Evolutionary conservation across 1,140 invertebrate genomes (phyloP).

Genomic region (Holotrichia oblita): DNA sequence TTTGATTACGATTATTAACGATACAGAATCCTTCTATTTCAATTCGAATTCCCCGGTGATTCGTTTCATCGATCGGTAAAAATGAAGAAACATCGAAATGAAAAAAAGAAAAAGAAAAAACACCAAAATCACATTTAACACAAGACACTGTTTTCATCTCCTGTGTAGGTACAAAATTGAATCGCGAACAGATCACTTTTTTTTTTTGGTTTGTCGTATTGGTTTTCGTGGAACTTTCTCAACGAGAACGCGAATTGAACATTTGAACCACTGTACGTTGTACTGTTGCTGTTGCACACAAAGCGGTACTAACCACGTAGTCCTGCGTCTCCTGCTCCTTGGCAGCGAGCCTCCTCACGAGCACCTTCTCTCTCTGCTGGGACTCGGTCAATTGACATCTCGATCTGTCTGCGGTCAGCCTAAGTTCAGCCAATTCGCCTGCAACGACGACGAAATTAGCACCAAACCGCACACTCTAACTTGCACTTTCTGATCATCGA

Average conservation of each 20-base stretch:
- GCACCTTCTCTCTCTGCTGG: constrained; percentile 88
- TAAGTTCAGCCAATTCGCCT: constrained; percentile 79
- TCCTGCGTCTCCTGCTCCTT: constrained; percentile 98
- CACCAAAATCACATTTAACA: too few species aligned
- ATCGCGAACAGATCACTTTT: too few species aligned
- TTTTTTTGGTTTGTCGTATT: too few species aligned
- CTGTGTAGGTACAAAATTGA: too few species aligned
- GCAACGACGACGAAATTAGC: constrained; percentile 59
- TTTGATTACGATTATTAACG: too few species aligned
- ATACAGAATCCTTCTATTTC: too few species aligned
- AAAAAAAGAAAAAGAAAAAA: too few species aligned
- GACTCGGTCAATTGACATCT: constrained; percentile 85
- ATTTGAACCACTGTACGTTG: constrained; percentile 43
- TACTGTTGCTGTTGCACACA: constrained; percentile 5
- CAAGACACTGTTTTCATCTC: too few species aligned
- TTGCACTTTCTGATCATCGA: constrained; percentile 33
- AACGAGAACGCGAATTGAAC: constrained; percentile 39
- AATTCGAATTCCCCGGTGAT: too few species aligned
- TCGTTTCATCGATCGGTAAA: too few species aligned
- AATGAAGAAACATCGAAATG: too few species aligned
- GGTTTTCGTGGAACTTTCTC: background rate
- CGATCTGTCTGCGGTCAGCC: constrained; percentile 83
- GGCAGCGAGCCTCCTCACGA: constrained; percentile 88
- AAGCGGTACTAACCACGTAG: constrained; percentile 80
- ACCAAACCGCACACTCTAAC: constrained; percentile 52